A percentile compares a stretch with the other conserved stretches of the same genome.
phyloP scores from a whole-genome alignment of 1,140 invertebrate genomes.

The Drosophila asahinai region DNA sequence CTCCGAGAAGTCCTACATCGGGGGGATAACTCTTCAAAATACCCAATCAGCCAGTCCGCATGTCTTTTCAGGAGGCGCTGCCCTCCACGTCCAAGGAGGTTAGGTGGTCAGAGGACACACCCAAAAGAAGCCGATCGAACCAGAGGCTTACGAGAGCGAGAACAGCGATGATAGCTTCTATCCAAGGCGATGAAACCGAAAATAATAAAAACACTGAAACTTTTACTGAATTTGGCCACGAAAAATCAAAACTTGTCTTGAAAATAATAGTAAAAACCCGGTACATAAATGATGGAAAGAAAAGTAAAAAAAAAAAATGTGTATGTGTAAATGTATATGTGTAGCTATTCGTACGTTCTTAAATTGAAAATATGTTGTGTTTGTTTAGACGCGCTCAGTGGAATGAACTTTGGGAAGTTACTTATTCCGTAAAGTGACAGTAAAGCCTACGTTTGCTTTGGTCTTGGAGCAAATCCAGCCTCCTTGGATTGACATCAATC shows the following conservation, averaged over 20 bases:
- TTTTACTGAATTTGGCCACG: background rate
- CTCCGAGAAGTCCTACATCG: constrained; percentile 6
- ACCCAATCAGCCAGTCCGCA: constrained; percentile 56
- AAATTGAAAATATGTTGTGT: constrained; percentile 8
- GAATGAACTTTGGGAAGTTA: too few relatives aligned
- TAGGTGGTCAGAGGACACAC: constrained; percentile 85
- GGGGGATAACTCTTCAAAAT: constrained; percentile 41
- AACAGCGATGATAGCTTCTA: constrained; percentile 69
- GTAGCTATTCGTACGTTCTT: constrained; percentile 21
- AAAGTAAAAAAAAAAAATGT: background rate
- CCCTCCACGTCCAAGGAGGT: constrained; percentile 85
- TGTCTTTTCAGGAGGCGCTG: constrained; percentile 79
- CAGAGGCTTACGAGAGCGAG: constrained; percentile 61
- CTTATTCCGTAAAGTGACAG: too few relatives aligned
- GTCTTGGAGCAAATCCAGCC: too few relatives aligned
- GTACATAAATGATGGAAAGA: background rate
- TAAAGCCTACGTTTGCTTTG: too few relatives aligned
- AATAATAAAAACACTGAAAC: constrained; percentile 36
- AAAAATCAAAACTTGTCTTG: background rate
- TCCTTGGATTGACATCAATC: too few relatives aligned
- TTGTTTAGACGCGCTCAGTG: constrained; percentile 34
- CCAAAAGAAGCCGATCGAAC: constrained; percentile 49
- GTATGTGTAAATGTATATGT: constrained; percentile 8
- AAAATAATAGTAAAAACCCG: background rate
- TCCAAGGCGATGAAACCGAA: constrained; percentile 60